Base-by-base conservation (phyloP, 2,797 vertebrate species). In the Petrocephalus sullivani region DNA sequence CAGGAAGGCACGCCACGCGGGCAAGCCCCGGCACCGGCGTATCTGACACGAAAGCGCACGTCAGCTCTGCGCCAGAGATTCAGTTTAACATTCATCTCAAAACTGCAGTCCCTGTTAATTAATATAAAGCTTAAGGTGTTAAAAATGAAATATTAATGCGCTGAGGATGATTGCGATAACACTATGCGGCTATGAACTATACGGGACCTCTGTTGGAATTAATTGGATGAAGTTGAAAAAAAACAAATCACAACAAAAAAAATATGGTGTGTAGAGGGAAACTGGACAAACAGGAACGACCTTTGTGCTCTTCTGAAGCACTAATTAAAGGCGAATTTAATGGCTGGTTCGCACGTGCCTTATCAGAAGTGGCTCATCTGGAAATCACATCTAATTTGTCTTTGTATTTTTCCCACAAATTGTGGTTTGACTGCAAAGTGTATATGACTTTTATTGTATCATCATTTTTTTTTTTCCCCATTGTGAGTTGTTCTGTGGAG, bases 101-200 rank as follows among this genome's bases (percentile, higher is more conserved):
- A 85, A 85, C 21, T 85, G 82, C 82, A 54, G 49, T 85, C 10
- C 82, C 53, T 56, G 51, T 21, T 78, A 78, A 78, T 78, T 85
- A 33, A 85, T 85, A 33, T 21, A 56, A 85, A 85, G 51, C 82
- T 56, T 54, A 85, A 56, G 51, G 21, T 56, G 28, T 53, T 85
- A 85, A 16, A 85, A 57, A 85, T 28, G 12, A 78, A 78, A 53
- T 56, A 54, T 85, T 56, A 84, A 49, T 28, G 53, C 4, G 54
- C 16, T 53, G 21, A 86, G 41, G 33, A 58, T 54, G 3, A 41
- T 83, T 28, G 49, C 37, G 51, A 41, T 60, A 60, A 60, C 64
- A 12, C 64, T 7, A 19, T 33, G 83, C 53, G 12, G 23, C 53
- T 58, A 60, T 60, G 28, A 60, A 41, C 54, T 56, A 28, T 46